Evolutionary conservation across 2,797 vertebrate genomes (phyloP), one percentile per base, ranked within the genome.

Genomic region (Myotis planiceps): DNA sequence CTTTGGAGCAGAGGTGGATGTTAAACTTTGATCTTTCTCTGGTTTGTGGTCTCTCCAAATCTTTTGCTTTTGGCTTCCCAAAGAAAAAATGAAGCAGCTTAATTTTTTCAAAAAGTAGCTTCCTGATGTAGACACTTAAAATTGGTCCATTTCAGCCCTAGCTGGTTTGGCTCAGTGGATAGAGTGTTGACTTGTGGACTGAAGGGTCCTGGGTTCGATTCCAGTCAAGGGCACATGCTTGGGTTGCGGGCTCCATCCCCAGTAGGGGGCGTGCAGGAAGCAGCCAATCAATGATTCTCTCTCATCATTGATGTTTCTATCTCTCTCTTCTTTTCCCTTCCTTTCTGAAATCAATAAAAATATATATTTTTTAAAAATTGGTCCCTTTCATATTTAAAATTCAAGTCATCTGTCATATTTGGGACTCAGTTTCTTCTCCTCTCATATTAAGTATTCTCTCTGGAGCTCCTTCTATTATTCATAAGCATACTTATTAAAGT

Each of bases 81-180:
- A 88, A 92, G 37, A 76, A 49, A 87, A 92, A 88, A 42, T 18
- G 18, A 93, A 92, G 39, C 21, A 53, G 19, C 47, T 95, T 74
- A 80, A 42, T 89, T 68, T 78, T 72, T 96, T 68, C n/a, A 81
- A 32, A 15, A 82, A 95, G 55, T n/a, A 72, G 21, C 29, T 96
- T 85, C 58, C 71, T 76, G 23, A 90, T 49, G 34, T 37, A 81
- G 34, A 92, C 14, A 63, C 23, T 81, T 27, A 60, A 32, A 88
- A 42, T 42, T 42, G 42, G 42, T 42, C 42, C 42, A 42, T 42
- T 42, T 42, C 42, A 42, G 9, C 42, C 42, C 42, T 42, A 10
- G 42, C 9, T 42, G 42, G 42, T 42, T 42, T 42, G 42, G 2
- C 42, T 42, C 42, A 42, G 42, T 42, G 42, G 42, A 10, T 42